Percentiles rank a stretch among this genome's conserved stretches.
Evolutionary conservation across 2,797 vertebrate species (phyloP).

Genomic region (Sitta carolinensis): DNA sequence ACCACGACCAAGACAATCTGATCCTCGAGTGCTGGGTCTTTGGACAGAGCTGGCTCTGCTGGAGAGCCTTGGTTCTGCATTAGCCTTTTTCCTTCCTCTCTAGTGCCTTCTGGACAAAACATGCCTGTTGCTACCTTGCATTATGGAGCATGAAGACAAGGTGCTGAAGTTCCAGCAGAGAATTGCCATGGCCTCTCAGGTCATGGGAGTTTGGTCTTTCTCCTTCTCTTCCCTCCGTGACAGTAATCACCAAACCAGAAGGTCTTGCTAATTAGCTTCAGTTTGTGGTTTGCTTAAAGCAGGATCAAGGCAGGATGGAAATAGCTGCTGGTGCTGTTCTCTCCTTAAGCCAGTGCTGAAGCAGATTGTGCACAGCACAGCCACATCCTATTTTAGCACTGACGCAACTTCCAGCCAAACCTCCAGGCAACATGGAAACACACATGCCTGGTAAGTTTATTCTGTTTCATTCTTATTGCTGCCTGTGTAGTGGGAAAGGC

Average conservation of each 20-base stretch:
- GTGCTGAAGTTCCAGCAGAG: neutral
- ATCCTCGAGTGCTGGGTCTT: neutral
- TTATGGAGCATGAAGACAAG: neutral
- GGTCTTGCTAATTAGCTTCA: constrained; percentile 36
- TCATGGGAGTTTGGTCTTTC: neutral
- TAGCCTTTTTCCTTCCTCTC: neutral
- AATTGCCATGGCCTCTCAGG: neutral
- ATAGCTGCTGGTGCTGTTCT: constrained; percentile 76
- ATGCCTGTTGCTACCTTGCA: neutral
- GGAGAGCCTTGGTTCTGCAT: neutral
- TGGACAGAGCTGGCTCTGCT: neutral
- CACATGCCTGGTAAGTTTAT: constrained; percentile 34
- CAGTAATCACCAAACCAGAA: constrained; percentile 32
- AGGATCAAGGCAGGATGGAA: constrained; percentile 77
- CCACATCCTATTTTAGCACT: constrained; percentile 58
- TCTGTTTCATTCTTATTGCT: neutral
- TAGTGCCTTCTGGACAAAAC: neutral
- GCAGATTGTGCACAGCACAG: constrained; percentile 76
- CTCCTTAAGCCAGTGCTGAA: constrained; percentile 80
- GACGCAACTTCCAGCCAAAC: constrained; percentile 45
- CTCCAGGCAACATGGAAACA: constrained; percentile 70
- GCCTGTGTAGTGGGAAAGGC: neutral
- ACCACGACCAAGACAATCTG: neutral
- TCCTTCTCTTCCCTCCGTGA: neutral
- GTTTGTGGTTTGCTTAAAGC: constrained; percentile 46